Percentiles rank a stretch among this genome's conserved stretches.
Conservation (phyloP, 2,113 vertebrate genomes). For the Nesogale talazaci region DNA sequence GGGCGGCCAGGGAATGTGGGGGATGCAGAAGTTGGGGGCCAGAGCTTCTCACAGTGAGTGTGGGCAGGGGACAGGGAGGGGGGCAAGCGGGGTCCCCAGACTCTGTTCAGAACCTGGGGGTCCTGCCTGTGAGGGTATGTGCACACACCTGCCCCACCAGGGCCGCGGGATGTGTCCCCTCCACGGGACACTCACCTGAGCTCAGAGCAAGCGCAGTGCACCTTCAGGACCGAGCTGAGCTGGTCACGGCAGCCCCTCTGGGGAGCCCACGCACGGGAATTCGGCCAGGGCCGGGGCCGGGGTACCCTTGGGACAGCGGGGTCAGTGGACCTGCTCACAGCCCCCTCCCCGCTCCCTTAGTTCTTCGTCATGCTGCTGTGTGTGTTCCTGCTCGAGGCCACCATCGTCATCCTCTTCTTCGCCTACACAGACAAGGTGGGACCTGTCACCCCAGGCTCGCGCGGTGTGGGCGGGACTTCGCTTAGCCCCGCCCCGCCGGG, state of each 20-base stretch:
- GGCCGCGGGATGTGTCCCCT: background rate
- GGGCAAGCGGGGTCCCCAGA: background rate
- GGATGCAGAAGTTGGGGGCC: too few relatives aligned
- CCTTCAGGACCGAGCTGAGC: background rate
- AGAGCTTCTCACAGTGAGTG: constrained; percentile 93
- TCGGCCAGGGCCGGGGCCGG: too few relatives aligned
- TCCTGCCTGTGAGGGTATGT: too few relatives aligned
- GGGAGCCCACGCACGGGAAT: background rate
- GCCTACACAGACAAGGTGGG: constrained; percentile 96
- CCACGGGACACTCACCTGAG: too few relatives aligned
- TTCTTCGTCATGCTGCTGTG: constrained; percentile 97
- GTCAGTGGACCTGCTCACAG: too few relatives aligned
- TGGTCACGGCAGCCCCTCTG: background rate
- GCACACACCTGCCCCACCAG: too few relatives aligned
- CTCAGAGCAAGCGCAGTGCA: too few relatives aligned
- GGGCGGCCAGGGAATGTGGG: too few relatives aligned
- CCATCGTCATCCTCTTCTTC: constrained; percentile 95
- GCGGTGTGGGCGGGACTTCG: too few relatives aligned
- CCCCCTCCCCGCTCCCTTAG: constrained; percentile 81
- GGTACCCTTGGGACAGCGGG: background rate
- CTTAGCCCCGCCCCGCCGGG: too few relatives aligned
- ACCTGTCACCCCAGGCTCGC: too few relatives aligned
- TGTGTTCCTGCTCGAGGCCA: constrained; percentile 95
- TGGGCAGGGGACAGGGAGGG: background rate
- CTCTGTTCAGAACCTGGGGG: background rate